phyloP scores from a whole-genome alignment of 2,888 invertebrate genomes.

The Argyresthia goedartella region DNA sequence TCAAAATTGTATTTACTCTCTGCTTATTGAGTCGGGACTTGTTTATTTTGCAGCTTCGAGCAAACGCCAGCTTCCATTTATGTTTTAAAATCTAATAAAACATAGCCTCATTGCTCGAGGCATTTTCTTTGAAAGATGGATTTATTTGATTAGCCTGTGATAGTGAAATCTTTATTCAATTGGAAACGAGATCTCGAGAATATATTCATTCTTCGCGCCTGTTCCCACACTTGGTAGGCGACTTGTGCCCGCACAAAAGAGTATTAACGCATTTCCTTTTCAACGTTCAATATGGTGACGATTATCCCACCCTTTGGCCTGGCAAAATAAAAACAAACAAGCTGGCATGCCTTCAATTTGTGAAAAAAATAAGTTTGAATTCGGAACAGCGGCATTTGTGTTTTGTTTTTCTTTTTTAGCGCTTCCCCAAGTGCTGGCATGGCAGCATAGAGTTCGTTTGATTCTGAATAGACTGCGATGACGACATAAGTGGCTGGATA shows the following conservation, averaged over 20 bases:
- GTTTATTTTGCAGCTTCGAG: constrained; percentile 19
- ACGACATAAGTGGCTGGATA: constrained; percentile 43
- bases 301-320: constrained; percentile 4
- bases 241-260: constrained; percentile 19
- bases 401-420: too few species aligned
- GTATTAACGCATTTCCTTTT: constrained; percentile 12
- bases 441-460: background rate
- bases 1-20: constrained; percentile 40
- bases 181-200: background rate
- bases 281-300: background rate
- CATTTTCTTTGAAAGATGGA: background rate
- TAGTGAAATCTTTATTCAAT: background rate
- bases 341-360: constrained; percentile 4
- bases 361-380: constrained; percentile 4
- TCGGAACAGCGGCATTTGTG: background rate
- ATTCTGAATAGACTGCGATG: background rate
- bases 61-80: background rate
- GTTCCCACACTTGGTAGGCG: constrained; percentile 38
- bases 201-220: constrained; percentile 10
- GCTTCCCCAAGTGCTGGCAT: too few species aligned
- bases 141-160: background rate
- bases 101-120: background rate
- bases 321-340: constrained; percentile 3
- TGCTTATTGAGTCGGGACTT: constrained; percentile 26
- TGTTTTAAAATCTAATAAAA: background rate